Evolutionary conservation across 1,140 invertebrate genomes (phyloP), one percentile per base, ranked within the genome.

Genomic region (Atta cephalotes): DNA sequence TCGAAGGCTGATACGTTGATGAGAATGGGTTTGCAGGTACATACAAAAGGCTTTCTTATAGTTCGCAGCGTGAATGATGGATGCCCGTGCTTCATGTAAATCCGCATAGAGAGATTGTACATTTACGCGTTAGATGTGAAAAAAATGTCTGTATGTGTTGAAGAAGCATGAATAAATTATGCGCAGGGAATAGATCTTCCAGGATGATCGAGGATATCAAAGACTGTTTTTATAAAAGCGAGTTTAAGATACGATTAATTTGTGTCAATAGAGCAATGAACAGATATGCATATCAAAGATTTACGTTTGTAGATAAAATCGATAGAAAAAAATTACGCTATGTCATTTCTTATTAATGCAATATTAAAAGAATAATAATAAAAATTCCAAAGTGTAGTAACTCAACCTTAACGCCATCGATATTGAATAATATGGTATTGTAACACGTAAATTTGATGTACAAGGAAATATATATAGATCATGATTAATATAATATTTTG

Each of bases 1-100:
- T 56, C 78, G 78, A 82, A 68, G 53, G 78, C 25, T 84, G 86
- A 87, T 87, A 84, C 70, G 86, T 66, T 85, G 86, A 87, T 66
- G 80, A 84, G 66, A 84, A 84, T 76, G 49, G 49, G 51, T 60
- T 53, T 16, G 68, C 68, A 74, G 56, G 35, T 76, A 87, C 85
- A 66, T 60, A 72, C 80, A 82, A 76, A 87, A 87, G 58, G 53
- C 60, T 84, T 82, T 76, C 86, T 86, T 63, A 80, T 51, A 76
- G 16, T 18, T 63, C 60, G 35, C 58, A 82, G 16, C 25, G 35
- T 56, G 80, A 65, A 84, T 87, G 86, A 87, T 87, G 70, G 70
- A 87, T 87, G 79, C 28, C 12, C 12, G 21, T 71, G 56, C 39
- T 74, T 68, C 16, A n/a, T 78, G 49, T 56, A 68, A 3, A 28